Conservation (phyloP, 92 coral and sea anemone genomes). For the Anthopleura xanthogrammica region DNA sequence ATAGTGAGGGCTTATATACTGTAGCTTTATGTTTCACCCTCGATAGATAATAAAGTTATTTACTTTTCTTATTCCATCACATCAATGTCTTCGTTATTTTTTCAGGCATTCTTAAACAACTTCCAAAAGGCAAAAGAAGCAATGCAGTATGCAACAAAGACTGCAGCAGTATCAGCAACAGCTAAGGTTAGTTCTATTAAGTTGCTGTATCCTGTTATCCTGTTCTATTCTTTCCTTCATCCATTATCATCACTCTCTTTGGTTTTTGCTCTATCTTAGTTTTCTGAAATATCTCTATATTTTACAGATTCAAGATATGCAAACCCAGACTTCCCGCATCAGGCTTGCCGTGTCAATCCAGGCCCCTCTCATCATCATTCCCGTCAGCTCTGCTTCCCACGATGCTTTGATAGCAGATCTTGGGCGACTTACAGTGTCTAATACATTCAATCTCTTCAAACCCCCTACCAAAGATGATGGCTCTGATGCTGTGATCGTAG, state of each 20-base stretch:
- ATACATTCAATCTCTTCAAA: slow-evolving; percentile 66
- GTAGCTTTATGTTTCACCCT: background rate
- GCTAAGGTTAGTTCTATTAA: slow-evolving; percentile 53
- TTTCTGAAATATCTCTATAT: too few species aligned
- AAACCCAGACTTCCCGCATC: slow-evolving; percentile 78
- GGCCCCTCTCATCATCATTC: slow-evolving; percentile 87
- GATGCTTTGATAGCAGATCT: slow-evolving; percentile 87
- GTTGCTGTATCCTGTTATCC: too few species aligned
- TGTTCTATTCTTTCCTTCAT: too few species aligned
- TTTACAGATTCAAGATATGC: slow-evolving; percentile 78
- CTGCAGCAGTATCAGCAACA: slow-evolving; percentile 82
- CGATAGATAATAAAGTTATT: background rate
- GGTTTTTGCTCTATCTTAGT: too few species aligned
- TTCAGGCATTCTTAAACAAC: slow-evolving; percentile 87
- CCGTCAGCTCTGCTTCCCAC: slow-evolving; percentile 76
- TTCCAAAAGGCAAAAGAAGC: slow-evolving; percentile 96
- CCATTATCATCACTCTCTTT: too few species aligned
- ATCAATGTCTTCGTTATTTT: background rate
- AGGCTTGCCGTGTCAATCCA: slow-evolving; percentile 84
- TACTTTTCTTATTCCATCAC: background rate
- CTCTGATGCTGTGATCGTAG: slow-evolving; percentile 80
- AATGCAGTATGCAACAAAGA: slow-evolving; percentile 83
- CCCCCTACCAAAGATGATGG: slow-evolving; percentile 63
- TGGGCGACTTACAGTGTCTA: slow-evolving; percentile 79
- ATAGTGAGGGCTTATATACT: too few species aligned